Conservation (phyloP, 1,140 invertebrate species). For the Muscidifurax raptorellus region DNA sequence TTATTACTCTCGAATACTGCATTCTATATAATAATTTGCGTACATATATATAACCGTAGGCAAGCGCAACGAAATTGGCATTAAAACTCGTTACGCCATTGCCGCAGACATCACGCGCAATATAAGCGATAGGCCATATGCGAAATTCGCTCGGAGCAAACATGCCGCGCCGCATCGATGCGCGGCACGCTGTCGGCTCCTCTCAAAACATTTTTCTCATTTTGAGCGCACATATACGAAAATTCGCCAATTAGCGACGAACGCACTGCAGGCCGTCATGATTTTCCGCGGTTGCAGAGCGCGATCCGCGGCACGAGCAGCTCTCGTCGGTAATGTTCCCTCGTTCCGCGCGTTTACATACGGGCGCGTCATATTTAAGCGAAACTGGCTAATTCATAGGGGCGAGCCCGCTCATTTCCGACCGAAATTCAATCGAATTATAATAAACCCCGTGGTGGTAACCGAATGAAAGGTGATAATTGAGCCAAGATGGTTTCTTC, state of each 20-base stretch:
- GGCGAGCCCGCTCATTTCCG: background rate
- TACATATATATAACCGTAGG: background rate
- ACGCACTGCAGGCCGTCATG: background rate
- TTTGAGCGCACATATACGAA: background rate
- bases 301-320: background rate
- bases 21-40: background rate
- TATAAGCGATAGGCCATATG: background rate
- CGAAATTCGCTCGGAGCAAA: background rate
- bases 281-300: background rate
- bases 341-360: background rate
- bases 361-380: constrained; percentile 8
- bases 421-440: constrained; percentile 68
- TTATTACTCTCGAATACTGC: background rate
- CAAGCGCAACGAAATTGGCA: background rate
- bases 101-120: background rate
- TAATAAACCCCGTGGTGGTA: no score
- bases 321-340: background rate
- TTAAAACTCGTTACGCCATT: background rate
- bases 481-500: background rate
- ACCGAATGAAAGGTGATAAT: background rate
- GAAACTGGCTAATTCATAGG: constrained; percentile 24
- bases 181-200: no score
- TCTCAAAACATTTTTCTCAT: background rate
- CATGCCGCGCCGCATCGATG: no score
- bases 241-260: background rate